These are phyloP conservation scores for Myiagra hebetior DNA, from an alignment of 2,113 vertebrate species.

Conservation along the genomic window DNA sequence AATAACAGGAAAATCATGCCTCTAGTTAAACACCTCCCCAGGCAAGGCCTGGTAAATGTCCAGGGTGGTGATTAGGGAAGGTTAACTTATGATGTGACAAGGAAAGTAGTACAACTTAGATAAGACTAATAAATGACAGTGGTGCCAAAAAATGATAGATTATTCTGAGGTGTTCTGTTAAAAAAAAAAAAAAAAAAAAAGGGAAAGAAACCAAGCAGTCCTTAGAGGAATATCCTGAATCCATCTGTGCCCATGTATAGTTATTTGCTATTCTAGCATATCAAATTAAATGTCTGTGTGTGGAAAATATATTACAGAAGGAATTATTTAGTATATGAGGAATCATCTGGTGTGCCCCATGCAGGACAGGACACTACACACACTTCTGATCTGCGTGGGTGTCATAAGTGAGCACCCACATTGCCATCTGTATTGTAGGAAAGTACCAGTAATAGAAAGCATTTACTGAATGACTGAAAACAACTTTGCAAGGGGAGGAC, in stretches of 20 bases:
- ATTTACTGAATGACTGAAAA: neutral
- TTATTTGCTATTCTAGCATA: neutral
- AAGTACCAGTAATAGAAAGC: neutral
- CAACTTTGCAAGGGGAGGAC: neutral
- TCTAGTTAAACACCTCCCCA: conserved; percentile 53
- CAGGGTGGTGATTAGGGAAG: conserved; percentile 53
- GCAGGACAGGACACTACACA: neutral
- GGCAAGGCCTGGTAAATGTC: conserved; percentile 61
- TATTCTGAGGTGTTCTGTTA: neutral
- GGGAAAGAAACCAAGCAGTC: neutral
- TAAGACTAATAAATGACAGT: conserved; percentile 46
- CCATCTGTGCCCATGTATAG: neutral
- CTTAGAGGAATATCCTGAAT: neutral
- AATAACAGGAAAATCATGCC: conserved; percentile 38
- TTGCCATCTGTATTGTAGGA: neutral
- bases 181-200: neutral
- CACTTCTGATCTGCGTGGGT: neutral
- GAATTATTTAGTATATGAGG: neutral
- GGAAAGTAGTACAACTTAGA: conserved; percentile 54
- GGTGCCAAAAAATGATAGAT: neutral
- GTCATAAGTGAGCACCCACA: neutral
- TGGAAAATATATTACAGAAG: neutral
- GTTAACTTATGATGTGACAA: conserved; percentile 62
- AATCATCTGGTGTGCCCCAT: neutral
- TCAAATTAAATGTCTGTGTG: neutral